A percentile compares a stretch with the other conserved stretches of the same genome.
Conservation (phyloP, 1,140 invertebrate genomes). For the Pseudomyrmex concolor region DNA sequence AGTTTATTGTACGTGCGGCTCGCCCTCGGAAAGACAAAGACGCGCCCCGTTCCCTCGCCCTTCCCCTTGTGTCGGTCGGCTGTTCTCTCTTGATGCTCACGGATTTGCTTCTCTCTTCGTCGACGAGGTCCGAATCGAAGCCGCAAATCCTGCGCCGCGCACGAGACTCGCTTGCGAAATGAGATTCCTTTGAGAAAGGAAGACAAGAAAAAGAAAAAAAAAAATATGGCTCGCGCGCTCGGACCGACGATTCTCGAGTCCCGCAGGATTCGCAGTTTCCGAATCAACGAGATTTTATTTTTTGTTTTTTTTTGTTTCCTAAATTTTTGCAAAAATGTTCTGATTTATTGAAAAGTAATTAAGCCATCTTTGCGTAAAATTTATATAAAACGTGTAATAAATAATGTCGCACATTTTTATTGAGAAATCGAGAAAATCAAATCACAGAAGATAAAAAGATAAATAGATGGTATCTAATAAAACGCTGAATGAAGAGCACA, state of each 20-base stretch:
- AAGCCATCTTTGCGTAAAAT: too few species aligned
- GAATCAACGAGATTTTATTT: constrained; percentile 11
- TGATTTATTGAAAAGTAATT: too few species aligned
- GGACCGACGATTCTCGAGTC: background rate
- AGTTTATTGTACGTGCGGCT: constrained; percentile 83
- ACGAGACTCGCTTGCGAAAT: constrained; percentile 77
- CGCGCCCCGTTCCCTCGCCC: constrained; percentile 10
- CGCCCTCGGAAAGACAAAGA: constrained; percentile 62
- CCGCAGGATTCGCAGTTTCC: constrained; percentile 15
- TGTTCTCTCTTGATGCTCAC: constrained; percentile 62
- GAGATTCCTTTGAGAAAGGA: constrained; percentile 65
- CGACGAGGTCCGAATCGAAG: constrained; percentile 65
- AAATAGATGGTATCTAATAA: background rate
- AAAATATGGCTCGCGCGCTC: constrained; percentile 29
- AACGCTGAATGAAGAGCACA: background rate
- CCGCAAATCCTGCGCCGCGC: constrained; percentile 63
- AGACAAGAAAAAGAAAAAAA: constrained; percentile 26
- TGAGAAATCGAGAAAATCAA: background rate
- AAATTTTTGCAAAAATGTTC: background rate
- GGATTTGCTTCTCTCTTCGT: constrained; percentile 67
- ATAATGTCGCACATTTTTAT: too few species aligned
- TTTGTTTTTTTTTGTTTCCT: background rate
- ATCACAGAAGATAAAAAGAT: background rate
- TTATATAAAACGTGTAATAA: too few species aligned
- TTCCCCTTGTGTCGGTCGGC: constrained; percentile 5